Conservation (phyloP, 2,888 invertebrate species). For the Eurytoma adleriae region DNA sequence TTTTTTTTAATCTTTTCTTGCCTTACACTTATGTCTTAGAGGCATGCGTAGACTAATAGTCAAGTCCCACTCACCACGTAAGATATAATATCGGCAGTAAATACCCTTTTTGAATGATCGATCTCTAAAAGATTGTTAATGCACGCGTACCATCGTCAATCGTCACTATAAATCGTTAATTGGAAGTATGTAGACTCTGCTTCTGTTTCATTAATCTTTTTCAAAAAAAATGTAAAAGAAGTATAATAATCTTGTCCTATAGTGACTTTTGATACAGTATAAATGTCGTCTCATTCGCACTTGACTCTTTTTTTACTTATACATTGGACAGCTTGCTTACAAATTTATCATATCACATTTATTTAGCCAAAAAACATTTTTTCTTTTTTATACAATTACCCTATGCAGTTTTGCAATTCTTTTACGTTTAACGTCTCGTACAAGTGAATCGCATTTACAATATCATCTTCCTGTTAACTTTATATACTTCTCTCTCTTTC, state of each 20-base stretch:
- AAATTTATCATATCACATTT: constrained; percentile 67
- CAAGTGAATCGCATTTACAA: constrained; percentile 56
- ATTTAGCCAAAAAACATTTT: constrained; percentile 64
- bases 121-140: constrained; percentile 30
- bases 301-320: constrained; percentile 43
- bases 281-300: constrained; percentile 51
- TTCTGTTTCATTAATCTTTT: background rate
- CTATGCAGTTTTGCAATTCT: constrained; percentile 57
- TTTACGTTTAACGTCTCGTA: constrained; percentile 57
- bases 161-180: background rate
- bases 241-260: constrained; percentile 27
- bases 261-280: constrained; percentile 38
- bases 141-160: constrained; percentile 12
- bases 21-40: constrained; percentile 48
- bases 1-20: constrained; percentile 36
- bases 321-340: constrained; percentile 61
- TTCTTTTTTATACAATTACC: constrained; percentile 63
- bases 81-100: constrained; percentile 56
- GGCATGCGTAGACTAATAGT: constrained; percentile 54
- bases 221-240: constrained; percentile 38
- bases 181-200: constrained; percentile 23
- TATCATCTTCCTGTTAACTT: constrained; percentile 48
- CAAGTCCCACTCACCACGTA: constrained; percentile 54
- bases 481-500: constrained; percentile 6
- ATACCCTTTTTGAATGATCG: constrained; percentile 57